Conservation (phyloP, 2,888 invertebrate genomes). For the Callimorpha dominula region DNA sequence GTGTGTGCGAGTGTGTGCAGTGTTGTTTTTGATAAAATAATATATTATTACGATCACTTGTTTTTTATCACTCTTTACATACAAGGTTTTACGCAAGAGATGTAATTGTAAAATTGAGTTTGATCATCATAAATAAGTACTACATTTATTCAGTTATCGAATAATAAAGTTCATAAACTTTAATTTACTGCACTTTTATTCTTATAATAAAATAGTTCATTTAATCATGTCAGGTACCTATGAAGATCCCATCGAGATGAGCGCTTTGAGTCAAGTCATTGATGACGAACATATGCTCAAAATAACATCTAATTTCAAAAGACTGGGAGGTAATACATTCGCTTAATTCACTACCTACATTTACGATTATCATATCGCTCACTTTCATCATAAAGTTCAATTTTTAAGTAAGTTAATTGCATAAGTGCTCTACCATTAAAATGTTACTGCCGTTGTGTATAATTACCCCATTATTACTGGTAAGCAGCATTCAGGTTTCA, state of each 20-base stretch:
- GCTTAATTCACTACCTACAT: neutral
- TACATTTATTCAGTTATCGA: neutral
- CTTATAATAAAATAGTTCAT: neutral
- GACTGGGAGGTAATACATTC: slow-evolving; percentile 74
- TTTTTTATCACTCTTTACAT: slow-evolving; percentile 27
- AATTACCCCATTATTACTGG: neutral
- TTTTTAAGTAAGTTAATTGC: too few relatives aligned
- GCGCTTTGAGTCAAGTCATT: slow-evolving; percentile 74
- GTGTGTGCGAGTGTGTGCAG: slow-evolving; percentile 19
- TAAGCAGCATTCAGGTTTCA: slow-evolving; percentile 29
- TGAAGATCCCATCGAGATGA: slow-evolving; percentile 61
- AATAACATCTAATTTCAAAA: slow-evolving; percentile 76
- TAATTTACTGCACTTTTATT: neutral
- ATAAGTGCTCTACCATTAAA: neutral
- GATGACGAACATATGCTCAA: slow-evolving; percentile 71
- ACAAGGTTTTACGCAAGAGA: slow-evolving; percentile 44
- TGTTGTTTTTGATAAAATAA: slow-evolving; percentile 34
- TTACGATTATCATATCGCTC: neutral
- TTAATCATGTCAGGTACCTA: slow-evolving; percentile 39
- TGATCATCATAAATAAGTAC: slow-evolving; percentile 1
- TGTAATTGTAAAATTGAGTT: neutral
- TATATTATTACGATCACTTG: slow-evolving; percentile 29
- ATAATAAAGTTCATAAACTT: neutral
- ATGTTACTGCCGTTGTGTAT: neutral
- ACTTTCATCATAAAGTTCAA: neutral